phyloP scores from a whole-genome alignment of 1,140 invertebrate species.

The Protaetia brevitarsis region DNA sequence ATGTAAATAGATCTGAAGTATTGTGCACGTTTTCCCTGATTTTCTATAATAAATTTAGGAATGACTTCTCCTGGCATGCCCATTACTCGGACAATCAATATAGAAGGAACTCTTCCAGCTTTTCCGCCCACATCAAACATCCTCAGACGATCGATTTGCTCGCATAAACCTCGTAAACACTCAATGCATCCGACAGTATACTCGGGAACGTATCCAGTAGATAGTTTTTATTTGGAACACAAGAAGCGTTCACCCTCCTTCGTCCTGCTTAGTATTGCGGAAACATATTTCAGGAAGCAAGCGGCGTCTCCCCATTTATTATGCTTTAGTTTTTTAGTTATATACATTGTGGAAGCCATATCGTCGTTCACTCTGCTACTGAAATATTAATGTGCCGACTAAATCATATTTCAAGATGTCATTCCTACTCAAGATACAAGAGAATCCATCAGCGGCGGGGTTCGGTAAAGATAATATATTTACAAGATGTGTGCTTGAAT shows the following conservation, averaged over 20 bases:
- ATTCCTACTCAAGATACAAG: constrained; percentile 26
- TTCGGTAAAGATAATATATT: constrained; percentile 31
- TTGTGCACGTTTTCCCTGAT: no score
- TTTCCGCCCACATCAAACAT: no score
- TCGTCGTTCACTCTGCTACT: constrained; percentile 26
- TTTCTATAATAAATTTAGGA: no score
- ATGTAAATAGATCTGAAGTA: no score
- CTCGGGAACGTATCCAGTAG: no score
- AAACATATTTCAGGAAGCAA: constrained; percentile 21
- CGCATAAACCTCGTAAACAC: no score
- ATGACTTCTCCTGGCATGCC: no score
- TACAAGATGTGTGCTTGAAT: constrained; percentile 29
- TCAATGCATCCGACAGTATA: no score
- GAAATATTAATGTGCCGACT: constrained; percentile 30
- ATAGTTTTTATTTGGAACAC: no score
- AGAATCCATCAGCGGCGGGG: constrained; percentile 24
- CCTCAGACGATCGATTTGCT: no score
- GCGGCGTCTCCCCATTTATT: constrained; percentile 25
- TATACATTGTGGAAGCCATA: constrained; percentile 25
- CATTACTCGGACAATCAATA: no score
- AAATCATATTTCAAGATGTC: constrained; percentile 34
- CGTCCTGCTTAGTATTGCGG: constrained; percentile 27
- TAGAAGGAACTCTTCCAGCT: no score
- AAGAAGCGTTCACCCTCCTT: background rate
- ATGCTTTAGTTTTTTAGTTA: constrained; percentile 28